Evolutionary conservation across 2,888 invertebrate genomes (phyloP).

Genomic region (Dicyrtomina minuta): DNA sequence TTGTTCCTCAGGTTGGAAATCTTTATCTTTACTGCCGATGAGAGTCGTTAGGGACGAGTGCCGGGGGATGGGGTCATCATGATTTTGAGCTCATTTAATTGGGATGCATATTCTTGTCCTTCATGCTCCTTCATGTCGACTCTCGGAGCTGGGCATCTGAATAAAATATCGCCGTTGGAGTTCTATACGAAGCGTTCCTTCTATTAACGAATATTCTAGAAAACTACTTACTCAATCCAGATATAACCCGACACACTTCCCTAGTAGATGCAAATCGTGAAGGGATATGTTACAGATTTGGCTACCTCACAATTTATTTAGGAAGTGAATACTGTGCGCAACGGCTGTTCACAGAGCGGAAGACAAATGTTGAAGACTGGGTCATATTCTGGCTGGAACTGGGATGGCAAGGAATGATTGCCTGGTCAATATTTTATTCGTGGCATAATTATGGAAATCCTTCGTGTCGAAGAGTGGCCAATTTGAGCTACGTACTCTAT

Average conservation of each 20-base stretch:
- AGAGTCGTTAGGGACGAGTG: too few relatives aligned
- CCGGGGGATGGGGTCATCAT: too few relatives aligned
- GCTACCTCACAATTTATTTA: conserved; percentile 82
- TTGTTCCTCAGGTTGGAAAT: too few relatives aligned
- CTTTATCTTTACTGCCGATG: too few relatives aligned
- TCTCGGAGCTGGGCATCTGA: too few relatives aligned
- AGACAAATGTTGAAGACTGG: too few relatives aligned
- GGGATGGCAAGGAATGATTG: too few relatives aligned
- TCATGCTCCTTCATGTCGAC: too few relatives aligned
- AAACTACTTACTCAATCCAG: conserved; percentile 68
- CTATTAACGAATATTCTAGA: conserved; percentile 63
- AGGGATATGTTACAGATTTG: conserved; percentile 80
- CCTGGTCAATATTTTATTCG: conserved; percentile 49
- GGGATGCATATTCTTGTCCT: too few relatives aligned
- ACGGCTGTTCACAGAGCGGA: conserved; percentile 57
- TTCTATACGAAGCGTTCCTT: conserved; percentile 68
- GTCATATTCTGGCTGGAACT: too few relatives aligned
- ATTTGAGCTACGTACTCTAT: conserved; percentile 73
- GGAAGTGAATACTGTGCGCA: conserved; percentile 68
- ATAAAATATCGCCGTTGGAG: too few relatives aligned
- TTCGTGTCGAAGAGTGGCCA: conserved; percentile 77
- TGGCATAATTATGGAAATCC: conserved; percentile 55
- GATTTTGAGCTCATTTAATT: too few relatives aligned
- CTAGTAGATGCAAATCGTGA: conserved; percentile 85
- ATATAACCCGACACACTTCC: conserved; percentile 59